Conservation (phyloP, 2,797 vertebrate species). For the Acanthis flammea region DNA sequence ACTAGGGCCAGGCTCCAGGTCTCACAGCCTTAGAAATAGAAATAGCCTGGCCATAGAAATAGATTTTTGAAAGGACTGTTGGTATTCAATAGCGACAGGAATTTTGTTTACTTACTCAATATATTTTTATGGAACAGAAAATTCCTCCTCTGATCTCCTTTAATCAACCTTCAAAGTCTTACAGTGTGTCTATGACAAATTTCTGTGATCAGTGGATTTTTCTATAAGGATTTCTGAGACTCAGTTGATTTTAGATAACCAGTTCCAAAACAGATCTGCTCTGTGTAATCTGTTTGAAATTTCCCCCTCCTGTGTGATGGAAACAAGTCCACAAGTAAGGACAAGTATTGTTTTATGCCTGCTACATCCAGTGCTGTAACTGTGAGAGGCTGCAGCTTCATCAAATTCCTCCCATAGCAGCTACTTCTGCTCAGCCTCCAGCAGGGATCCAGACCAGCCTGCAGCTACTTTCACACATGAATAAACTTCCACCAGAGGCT, state of each 20-base stretch:
- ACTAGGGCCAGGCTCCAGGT: background rate
- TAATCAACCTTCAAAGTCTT: background rate
- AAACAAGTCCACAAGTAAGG: background rate
- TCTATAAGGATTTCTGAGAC: background rate
- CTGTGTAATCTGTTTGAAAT: background rate
- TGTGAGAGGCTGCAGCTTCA: background rate
- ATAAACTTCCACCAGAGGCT: background rate
- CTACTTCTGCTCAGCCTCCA: background rate
- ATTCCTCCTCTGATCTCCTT: background rate
- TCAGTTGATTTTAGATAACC: background rate
- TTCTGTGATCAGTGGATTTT: background rate
- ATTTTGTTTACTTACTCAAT: background rate
- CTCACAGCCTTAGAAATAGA: background rate
- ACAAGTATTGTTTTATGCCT: background rate
- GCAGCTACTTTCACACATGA: background rate
- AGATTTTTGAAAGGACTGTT: background rate
- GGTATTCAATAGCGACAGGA: background rate
- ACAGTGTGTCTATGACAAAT: rapidly evolving
- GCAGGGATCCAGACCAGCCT: background rate
- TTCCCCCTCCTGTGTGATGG: background rate
- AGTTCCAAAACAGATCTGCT: background rate
- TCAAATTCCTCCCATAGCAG: background rate
- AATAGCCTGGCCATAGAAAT: background rate
- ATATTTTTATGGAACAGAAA: background rate
- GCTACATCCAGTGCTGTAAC: background rate